Evolutionary conservation across 2,113 vertebrate genomes (phyloP).

Genomic region (Coptodon rendalli): DNA sequence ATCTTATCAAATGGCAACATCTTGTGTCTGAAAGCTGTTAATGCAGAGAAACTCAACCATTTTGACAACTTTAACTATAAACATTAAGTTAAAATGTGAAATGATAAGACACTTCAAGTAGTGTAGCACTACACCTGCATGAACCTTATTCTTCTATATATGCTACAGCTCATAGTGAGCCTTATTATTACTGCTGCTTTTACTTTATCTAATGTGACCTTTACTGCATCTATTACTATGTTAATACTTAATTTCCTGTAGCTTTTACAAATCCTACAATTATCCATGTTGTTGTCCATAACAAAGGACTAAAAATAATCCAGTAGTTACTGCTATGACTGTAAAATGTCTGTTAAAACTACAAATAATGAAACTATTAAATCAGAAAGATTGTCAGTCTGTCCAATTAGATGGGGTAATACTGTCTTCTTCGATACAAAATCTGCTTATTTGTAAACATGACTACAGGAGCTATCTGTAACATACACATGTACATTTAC

Average conservation of each 20-base stretch:
- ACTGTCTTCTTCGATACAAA: not conserved
- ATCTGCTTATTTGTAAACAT: not conserved
- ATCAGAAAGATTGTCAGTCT: not conserved
- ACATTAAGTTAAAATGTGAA: not conserved
- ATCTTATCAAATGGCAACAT: not conserved
- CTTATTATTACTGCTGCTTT: not conserved
- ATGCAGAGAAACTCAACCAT: not conserved
- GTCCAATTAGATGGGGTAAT: not conserved
- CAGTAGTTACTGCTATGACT: not conserved
- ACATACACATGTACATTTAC: not conserved
- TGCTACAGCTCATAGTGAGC: not conserved
- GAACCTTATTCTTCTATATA: not conserved
- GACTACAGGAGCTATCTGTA: not conserved
- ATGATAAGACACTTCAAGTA: not conserved
- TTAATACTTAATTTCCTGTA: not conserved
- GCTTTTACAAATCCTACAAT: not conserved
- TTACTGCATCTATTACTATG: not conserved
- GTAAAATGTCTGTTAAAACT: not conserved
- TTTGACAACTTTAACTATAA: not conserved
- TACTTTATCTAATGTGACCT: not conserved
- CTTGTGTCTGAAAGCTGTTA: not conserved
- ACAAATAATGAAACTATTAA: not conserved
- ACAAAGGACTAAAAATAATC: not conserved
- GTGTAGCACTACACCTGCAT: not conserved
- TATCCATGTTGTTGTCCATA: not conserved